Evolutionary conservation across 1,140 invertebrate genomes (phyloP), one percentile per base, ranked within the genome.

Genomic region (Lasioglossum baleicum): DNA sequence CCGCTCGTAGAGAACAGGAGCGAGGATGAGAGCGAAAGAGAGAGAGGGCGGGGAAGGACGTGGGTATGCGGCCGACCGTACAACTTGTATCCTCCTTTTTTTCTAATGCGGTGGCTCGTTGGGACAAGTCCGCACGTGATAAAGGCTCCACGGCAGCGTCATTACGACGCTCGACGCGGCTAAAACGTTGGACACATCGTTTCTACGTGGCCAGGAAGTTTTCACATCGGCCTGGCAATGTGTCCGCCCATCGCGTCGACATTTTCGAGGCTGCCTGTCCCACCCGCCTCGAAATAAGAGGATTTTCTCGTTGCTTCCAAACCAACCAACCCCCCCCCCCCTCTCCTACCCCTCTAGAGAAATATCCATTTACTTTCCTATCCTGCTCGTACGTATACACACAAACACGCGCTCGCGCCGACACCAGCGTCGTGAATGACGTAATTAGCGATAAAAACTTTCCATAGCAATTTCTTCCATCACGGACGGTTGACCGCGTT

Each of bases 361-460:
- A 65, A 80, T 48, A 74, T 51, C 26, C 44, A 42, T 77, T 77
- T 70, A 51, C 68, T 22, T 17, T 53, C 7, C 31, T 31, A 5
- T 7, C 51, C 13, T 5, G 17, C 15, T 15, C 17, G 17, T 53
- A 15, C 15, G 51, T 17, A 53, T 53, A 17, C 51, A 17, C 2
- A 15, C 15, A 15, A 5, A 53, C 13, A 53, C 31, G 5, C 22
- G 26, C 22, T 51, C 17, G 53, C 5, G 64, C 74, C 31, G 35
- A 35, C 48, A 63, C 51, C 40, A 53, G 20, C 58, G 53, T 2
- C 22, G 17, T 35, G 48, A 60, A 77, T 66, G 56, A 80, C 82
- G 81, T 88, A 85, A 89, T 89, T 86, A 88, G 80, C 88, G 87
- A 89, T 88, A 87, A 83, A 88, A 89, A 88, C 82, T 89, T 88